Conservation (phyloP, 2,113 vertebrate genomes). For the Tupaia tana region DNA sequence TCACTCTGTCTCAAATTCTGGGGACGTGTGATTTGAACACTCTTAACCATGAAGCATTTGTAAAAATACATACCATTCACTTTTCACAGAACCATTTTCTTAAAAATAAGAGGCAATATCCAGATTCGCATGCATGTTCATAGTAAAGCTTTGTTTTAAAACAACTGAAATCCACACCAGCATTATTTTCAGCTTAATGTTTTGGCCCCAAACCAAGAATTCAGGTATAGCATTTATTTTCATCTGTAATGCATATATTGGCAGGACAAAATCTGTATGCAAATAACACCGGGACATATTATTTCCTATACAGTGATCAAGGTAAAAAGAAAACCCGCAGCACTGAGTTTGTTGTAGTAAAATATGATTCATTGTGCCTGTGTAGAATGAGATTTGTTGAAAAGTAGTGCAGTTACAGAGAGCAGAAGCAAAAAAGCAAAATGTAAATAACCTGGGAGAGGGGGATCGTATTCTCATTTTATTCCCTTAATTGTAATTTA, state of each 20-base stretch:
- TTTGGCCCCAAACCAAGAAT: constrained; percentile 64
- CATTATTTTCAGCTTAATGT: constrained; percentile 61
- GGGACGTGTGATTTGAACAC: constrained; percentile 15
- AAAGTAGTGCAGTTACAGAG: neutral
- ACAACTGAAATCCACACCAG: constrained; percentile 63
- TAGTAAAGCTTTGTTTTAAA: constrained; percentile 69
- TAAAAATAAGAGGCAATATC: constrained; percentile 51
- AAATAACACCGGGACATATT: constrained; percentile 53
- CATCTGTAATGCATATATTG: constrained; percentile 46
- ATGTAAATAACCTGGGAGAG: neutral
- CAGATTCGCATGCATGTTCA: constrained; percentile 66
- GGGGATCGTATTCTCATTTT: constrained; percentile 14
- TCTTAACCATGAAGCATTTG: constrained; percentile 66
- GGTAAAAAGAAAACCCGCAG: neutral
- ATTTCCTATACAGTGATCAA: constrained; percentile 50
- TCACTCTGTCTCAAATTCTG: neutral
- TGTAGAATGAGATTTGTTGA: neutral
- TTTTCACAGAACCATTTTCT: constrained; percentile 66
- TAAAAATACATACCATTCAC: constrained; percentile 64
- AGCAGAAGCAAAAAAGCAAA: constrained; percentile 14
- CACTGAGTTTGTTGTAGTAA: constrained; percentile 35
- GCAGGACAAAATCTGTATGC: constrained; percentile 35
- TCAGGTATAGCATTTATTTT: constrained; percentile 47
- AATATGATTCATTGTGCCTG: neutral
- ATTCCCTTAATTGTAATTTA: constrained; percentile 67